phyloP scores from a whole-genome alignment of 2,888 invertebrate genomes.

The Scaptomyza flava region DNA sequence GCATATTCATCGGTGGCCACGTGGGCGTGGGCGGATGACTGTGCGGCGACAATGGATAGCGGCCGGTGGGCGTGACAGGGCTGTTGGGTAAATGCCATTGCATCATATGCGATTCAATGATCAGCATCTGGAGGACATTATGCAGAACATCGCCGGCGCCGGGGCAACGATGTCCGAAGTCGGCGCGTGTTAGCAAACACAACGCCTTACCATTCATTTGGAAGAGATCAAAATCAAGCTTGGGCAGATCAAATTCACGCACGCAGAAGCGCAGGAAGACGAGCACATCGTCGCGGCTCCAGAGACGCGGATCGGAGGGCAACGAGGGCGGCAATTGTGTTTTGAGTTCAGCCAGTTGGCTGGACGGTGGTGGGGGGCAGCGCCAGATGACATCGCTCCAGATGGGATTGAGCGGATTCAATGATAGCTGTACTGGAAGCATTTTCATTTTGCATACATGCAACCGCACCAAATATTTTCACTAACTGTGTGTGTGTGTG shows the following conservation, averaged over 20 bases:
- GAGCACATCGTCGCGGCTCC: constrained; percentile 95
- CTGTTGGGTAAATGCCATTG: constrained; percentile 92
- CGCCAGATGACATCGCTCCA: constrained; percentile 94
- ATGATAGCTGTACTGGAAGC: constrained; percentile 89
- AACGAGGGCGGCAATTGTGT: constrained; percentile 93
- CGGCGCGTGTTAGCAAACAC: constrained; percentile 94
- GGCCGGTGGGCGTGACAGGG: constrained; percentile 93
- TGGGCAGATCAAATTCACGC: constrained; percentile 95
- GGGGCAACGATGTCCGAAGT: constrained; percentile 95
- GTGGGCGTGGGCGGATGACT: constrained; percentile 93
- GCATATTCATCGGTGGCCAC: constrained; percentile 86
- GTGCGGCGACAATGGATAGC: constrained; percentile 92
- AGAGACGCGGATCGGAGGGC: constrained; percentile 94
- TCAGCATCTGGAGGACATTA: constrained; percentile 95
- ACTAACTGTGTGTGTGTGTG: constrained; percentile 3
- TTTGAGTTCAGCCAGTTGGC: constrained; percentile 92
- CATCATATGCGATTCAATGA: constrained; percentile 91
- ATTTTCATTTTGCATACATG: constrained; percentile 86
- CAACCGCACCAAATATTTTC: constrained; percentile 50
- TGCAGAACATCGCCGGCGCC: constrained; percentile 97
- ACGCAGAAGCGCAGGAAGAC: constrained; percentile 96
- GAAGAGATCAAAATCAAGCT: constrained; percentile 96
- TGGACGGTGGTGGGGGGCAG: constrained; percentile 92
- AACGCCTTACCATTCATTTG: constrained; percentile 99
- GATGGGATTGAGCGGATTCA: constrained; percentile 90